A percentile compares a stretch with the other conserved stretches of the same genome.
phyloP scores from a whole-genome alignment of 2,113 vertebrate species.

The Micromys minutus region DNA sequence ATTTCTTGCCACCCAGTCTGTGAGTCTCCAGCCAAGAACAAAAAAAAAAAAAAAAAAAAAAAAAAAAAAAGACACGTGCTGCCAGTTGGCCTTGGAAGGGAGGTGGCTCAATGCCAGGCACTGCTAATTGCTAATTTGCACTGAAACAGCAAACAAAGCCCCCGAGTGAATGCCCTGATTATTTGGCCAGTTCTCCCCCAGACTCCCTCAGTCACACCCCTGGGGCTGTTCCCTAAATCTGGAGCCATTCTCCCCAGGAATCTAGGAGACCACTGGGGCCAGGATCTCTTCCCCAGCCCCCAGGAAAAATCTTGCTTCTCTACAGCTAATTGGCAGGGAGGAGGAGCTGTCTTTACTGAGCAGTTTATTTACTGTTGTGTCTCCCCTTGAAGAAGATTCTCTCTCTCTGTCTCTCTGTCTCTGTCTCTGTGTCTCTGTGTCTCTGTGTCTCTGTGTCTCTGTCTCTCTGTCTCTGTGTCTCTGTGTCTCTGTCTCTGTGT shows the following conservation, averaged over 20 bases:
- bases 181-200: slow-evolving; percentile 35
- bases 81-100: slow-evolving; percentile 63
- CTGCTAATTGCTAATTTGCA: slow-evolving; percentile 78
- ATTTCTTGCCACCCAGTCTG: slow-evolving; percentile 71
- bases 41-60: too few relatives aligned
- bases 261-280: neutral
- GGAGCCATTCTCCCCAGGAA: slow-evolving; percentile 46
- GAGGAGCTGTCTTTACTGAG: neutral
- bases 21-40: slow-evolving; percentile 64
- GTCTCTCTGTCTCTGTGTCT: neutral
- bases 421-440: neutral
- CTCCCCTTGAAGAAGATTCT: neutral
- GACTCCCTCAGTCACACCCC: slow-evolving; percentile 22
- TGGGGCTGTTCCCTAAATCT: neutral
- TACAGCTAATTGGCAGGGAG: neutral
- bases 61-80: neutral
- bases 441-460: neutral
- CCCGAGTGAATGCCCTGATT: slow-evolving; percentile 53
- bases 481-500: neutral
- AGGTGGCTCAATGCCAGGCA: slow-evolving; percentile 64
- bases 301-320: neutral
- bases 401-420: neutral
- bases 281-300: neutral
- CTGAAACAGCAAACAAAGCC: slow-evolving; percentile 64
- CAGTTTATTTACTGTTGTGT: neutral